These are phyloP conservation scores for Anguilla anguilla DNA, from an alignment of 2,797 vertebrate species.

Conservation along the genomic window DNA sequence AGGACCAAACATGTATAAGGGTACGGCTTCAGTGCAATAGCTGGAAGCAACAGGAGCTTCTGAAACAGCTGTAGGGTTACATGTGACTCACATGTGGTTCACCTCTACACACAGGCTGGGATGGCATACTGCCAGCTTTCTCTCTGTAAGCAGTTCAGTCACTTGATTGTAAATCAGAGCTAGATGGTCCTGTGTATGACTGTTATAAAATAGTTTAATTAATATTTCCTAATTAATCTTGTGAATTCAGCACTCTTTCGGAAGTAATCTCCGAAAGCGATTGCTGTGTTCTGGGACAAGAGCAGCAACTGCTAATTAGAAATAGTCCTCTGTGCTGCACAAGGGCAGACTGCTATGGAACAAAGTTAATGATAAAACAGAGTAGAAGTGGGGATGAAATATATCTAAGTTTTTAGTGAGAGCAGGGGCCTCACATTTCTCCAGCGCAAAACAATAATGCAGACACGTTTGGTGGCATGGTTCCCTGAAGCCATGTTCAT, in stretches of 20 bases:
- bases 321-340: background rate
- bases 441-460: background rate
- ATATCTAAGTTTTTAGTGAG: background rate
- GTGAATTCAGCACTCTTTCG: background rate
- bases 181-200: background rate
- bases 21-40: background rate
- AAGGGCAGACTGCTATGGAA: background rate
- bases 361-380: constrained; percentile 8
- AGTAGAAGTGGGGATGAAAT: background rate
- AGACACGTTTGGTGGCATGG: background rate
- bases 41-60: background rate
- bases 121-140: background rate
- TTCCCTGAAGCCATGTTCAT: background rate
- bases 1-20: background rate
- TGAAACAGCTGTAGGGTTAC: background rate
- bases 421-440: background rate
- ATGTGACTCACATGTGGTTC: background rate
- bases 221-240: background rate
- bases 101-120: background rate
- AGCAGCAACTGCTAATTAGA: background rate
- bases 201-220: background rate
- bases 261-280: background rate
- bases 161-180: background rate
- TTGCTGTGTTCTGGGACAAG: no score
- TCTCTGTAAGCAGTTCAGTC: constrained; percentile 6